Base-by-base conservation (phyloP, 2,113 vertebrate species). In the Origma solitaria region DNA sequence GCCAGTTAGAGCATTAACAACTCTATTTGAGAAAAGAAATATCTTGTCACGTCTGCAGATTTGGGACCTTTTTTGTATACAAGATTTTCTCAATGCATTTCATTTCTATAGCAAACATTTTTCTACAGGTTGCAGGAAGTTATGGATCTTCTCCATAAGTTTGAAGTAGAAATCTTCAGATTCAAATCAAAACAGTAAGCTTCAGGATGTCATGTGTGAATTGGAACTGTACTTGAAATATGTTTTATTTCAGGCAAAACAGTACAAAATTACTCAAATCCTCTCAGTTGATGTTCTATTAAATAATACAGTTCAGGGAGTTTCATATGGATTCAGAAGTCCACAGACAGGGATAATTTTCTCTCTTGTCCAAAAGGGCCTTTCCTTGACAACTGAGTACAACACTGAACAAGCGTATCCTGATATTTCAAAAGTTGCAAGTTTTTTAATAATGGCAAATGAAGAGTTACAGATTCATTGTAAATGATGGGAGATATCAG, bases 281-380 rank as follows among this genome's bases (percentile, higher is more conserved):
- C 38, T 92, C 62, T 82, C 65, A 57, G 49, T 11, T 56, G 95
- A 88, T 35, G 60, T n/a, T 64, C 62, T 97, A 47, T 80, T 97
- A 96, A 98, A 98, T 97, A 98, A 97, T 95, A 93, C 84, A 96
- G 87, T 97, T 97, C 85, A 95, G 35, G 72, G 82, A 84, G 54
- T 90, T 96, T 85, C 78, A 56, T 81, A 80, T 62, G 87, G 76
- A 92, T 95, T 95, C 89, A 94, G 71, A 96, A 93, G 61, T 15
- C 45, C 53, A 44, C 10, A 8, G 86, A 82, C 51, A 82, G 13
- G 11, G 94, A 84, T 76, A 60, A 82, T 72, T 87, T 80, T 15
- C 33, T 79, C 31, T 51, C 22, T 38, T 72, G 30, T 38, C 86
- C 58, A 50, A 58, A 96, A 93, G 38, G 37, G 7, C 20, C 44